Percentiles rank a stretch among this genome's conserved stretches.
Conservation (phyloP, 2,113 vertebrate genomes). For the Isurus oxyrinchus region DNA sequence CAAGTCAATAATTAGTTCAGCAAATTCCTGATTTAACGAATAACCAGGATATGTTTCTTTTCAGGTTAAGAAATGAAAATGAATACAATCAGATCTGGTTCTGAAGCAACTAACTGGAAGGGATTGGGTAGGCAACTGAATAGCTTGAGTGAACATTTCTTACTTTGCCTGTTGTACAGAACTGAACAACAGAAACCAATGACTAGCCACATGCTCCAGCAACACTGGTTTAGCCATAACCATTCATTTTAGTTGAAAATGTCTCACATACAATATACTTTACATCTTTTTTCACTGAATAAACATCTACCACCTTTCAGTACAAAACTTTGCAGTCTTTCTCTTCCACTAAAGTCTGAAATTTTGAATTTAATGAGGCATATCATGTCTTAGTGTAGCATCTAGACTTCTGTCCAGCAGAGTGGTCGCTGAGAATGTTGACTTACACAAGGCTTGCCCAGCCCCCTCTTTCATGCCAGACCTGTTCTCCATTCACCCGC, state of each 20-base stretch:
- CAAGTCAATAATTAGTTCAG: neutral
- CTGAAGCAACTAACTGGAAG: neutral
- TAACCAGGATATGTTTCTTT: neutral
- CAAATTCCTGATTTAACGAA: neutral
- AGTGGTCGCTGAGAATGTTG: neutral
- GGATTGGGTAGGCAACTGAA: neutral
- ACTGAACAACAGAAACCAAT: neutral
- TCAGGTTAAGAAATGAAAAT: neutral
- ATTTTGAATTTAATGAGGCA: neutral
- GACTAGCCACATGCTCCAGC: neutral
- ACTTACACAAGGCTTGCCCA: no score
- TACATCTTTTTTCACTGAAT: neutral
- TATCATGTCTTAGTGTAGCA: neutral
- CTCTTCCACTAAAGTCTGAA: neutral
- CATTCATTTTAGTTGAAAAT: neutral
- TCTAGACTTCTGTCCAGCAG: neutral
- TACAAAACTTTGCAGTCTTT: neutral
- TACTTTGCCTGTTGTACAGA: neutral
- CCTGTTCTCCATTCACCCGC: neutral
- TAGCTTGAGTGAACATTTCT: neutral
- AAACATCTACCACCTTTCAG: neutral
- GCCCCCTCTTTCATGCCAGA: neutral
- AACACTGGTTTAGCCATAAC: neutral
- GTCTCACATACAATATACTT: neutral
- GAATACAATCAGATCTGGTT: neutral